These are phyloP conservation scores for Podarcis muralis DNA, from an alignment of 2,113 vertebrate species.

Conservation along the genomic window DNA sequence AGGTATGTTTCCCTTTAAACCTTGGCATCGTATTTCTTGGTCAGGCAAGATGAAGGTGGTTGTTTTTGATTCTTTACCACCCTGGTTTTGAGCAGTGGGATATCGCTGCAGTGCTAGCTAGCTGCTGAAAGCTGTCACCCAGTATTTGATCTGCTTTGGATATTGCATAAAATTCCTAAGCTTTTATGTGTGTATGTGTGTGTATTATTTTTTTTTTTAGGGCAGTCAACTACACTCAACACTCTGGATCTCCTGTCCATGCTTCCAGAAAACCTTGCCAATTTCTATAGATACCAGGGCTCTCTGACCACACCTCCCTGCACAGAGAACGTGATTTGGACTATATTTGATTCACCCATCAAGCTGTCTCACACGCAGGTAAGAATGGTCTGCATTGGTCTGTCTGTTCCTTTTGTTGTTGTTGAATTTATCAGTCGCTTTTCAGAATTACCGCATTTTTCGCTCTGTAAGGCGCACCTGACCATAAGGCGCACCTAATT, in stretches of 20 bases:
- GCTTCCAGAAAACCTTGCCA: conserved; percentile 85
- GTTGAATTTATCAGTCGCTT: no score
- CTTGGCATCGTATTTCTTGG: background rate
- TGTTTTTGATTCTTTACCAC: background rate
- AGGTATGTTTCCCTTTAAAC: conserved; percentile 71
- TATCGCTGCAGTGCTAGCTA: background rate
- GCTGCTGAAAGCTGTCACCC: no score
- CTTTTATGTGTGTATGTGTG: background rate
- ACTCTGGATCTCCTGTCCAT: conserved; percentile 82
- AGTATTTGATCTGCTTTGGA: background rate
- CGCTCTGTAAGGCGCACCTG: no score
- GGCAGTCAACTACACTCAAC: conserved; percentile 77
- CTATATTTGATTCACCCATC: conserved; percentile 84
- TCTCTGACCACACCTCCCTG: conserved; percentile 90
- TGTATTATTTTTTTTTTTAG: conserved; percentile 58
- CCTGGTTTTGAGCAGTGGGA: background rate
- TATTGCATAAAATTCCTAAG: no score
- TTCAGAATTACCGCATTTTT: background rate
- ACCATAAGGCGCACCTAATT: no score
- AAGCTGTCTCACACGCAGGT: conserved; percentile 87
- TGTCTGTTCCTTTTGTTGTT: no score
- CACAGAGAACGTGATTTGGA: conserved; percentile 88
- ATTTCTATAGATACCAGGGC: conserved; percentile 88
- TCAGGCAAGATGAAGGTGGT: background rate
- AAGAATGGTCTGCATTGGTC: background rate